Evolutionary conservation across 1,140 invertebrate species (phyloP), one percentile per base, ranked within the genome.

Genomic region (Neodiprion lecontei): DNA sequence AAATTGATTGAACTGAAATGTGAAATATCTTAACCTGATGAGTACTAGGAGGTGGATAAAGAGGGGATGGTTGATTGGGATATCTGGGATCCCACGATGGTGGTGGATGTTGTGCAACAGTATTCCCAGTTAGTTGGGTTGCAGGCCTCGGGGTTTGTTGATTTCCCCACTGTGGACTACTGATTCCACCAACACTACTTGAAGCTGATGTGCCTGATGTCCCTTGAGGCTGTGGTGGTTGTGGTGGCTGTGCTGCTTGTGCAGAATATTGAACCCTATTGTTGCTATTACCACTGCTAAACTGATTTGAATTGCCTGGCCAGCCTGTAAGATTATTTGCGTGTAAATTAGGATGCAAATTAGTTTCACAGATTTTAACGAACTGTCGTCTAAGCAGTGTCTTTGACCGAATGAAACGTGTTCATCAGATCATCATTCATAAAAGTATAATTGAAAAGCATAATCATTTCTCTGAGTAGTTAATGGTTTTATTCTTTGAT

Each of bases 241-340:
- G 53, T n/a, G 11, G 53, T n/a, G 53, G 53, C 73, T 80, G 81
- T 9, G 87, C 81, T 53, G 87, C 86, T 75, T 85, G 87, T 76
- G 81, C 84, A 69, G 89, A 87, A 80, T 89, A 91, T 78, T 89
- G 91, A 74, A 88, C 86, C 78, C 90, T 90, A 89, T 84, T 90
- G 86, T 83, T 88, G 79, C 68, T 84, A 78, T 76, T 87, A 77
- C 83, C 86, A 73, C 80, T 84, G 77, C 85, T 87, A 81, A 89
- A 90, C 79, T 89, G 89, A 80, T 84, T 88, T 67, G 84, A 90
- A 80, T 88, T 87, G 72, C 88, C 88, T 82, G 91, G 88, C 92
- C 92, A 93, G 78, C 90, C 90, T 88, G 83, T 81, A 84, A 72
- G 12, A 67, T 47, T n/a, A 17, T 21, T 40, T 40, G 5, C 28